Conservation (phyloP, 2,888 invertebrate species). For the Chaetogeoica ovagalla region DNA sequence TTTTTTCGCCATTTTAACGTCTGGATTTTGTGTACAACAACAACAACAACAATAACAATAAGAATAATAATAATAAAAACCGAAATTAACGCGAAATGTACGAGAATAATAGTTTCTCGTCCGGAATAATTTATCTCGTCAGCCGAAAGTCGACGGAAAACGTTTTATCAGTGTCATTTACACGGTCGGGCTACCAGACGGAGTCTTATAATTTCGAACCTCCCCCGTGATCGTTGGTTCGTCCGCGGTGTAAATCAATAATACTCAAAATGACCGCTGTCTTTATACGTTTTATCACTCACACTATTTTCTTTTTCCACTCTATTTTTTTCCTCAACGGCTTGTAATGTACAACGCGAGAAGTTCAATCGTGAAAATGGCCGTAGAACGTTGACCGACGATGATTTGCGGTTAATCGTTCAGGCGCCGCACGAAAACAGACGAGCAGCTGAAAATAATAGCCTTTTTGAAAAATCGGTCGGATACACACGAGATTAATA, state of each 20-base stretch:
- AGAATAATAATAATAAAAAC: slow-evolving; percentile 18
- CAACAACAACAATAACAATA: too few species aligned
- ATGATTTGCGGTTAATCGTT: slow-evolving; percentile 3
- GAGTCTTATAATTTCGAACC: slow-evolving; percentile 16
- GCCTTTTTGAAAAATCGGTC: slow-evolving; percentile 9
- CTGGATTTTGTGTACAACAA: too few species aligned
- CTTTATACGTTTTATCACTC: too few species aligned
- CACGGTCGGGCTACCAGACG: background rate
- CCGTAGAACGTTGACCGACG: background rate
- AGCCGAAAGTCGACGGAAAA: slow-evolving; percentile 17
- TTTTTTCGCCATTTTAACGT: background rate
- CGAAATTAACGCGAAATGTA: background rate
- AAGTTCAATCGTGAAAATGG: background rate
- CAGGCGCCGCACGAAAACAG: background rate
- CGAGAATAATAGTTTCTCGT: background rate
- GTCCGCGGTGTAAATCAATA: background rate
- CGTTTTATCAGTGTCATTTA: slow-evolving; percentile 31
- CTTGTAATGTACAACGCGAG: background rate
- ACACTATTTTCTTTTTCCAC: too few species aligned
- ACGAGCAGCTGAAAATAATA: background rate
- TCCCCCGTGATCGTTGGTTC: background rate
- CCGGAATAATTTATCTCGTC: slow-evolving; percentile 6
- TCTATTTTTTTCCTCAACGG: too few species aligned
- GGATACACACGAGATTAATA: too few species aligned
- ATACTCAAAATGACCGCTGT: slow-evolving; percentile 16